Evolutionary conservation across 2,113 vertebrate species (phyloP).

Genomic region (Aptenodytes patagonicus): DNA sequence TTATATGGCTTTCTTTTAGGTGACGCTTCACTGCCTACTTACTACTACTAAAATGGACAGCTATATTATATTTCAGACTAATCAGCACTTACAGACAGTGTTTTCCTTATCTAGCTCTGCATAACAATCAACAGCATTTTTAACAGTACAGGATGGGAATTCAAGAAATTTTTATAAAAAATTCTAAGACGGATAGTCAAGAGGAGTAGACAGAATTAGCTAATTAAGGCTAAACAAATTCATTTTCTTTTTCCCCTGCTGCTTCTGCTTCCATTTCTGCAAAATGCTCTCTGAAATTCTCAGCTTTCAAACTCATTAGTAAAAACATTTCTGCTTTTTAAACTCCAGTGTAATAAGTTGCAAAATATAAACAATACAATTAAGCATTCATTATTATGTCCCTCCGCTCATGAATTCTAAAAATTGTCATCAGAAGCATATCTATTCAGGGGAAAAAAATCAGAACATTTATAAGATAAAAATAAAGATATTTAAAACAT

Average conservation of each 20-base stretch:
- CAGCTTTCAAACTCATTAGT: not conserved
- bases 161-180: not conserved
- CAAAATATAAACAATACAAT: not conserved
- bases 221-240: not conserved
- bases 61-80: not conserved
- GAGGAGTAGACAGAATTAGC: not conserved
- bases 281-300: not conserved
- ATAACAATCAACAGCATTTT: not conserved
- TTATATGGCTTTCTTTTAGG: not conserved
- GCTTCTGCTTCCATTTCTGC: not conserved
- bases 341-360: not conserved
- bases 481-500: not conserved
- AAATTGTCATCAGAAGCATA: not conserved
- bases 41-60: not conserved
- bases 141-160: not conserved
- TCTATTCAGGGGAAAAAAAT: not conserved
- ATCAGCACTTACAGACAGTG: not conserved
- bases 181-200: not conserved
- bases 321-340: not conserved
- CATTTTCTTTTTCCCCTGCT: not conserved
- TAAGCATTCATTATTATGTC: not conserved
- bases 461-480: not conserved
- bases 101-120: slow-evolving; percentile 3
- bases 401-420: not conserved
- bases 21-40: not conserved